Percentiles rank a stretch among this genome's conserved stretches.
Conservation (phyloP, 2,113 vertebrate species). For the Hippopotamus amphibius region DNA sequence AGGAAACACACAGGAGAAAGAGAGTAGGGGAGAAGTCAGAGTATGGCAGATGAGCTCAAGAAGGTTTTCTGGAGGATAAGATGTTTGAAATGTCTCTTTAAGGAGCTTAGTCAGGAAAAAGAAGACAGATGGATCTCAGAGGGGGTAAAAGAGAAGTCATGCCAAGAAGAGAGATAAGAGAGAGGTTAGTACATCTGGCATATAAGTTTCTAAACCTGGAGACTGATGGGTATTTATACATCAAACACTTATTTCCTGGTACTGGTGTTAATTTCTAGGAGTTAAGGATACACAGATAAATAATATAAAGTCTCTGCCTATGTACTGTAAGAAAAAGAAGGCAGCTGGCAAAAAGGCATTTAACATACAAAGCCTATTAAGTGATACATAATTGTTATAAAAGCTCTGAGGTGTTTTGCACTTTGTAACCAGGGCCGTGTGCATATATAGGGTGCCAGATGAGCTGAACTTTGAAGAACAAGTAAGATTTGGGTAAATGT, state of each 20-base stretch:
- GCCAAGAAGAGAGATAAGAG: background rate
- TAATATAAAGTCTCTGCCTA: background rate
- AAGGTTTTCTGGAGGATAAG: background rate
- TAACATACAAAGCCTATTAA: background rate
- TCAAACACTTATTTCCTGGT: background rate
- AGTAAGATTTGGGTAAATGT: background rate
- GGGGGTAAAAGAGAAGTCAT: background rate
- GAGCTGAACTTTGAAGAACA: background rate
- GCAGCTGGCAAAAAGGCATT: background rate
- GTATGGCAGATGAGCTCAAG: background rate
- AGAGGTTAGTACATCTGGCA: background rate
- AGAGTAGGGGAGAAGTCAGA: background rate
- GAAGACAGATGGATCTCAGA: background rate
- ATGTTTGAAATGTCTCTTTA: background rate
- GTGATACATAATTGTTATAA: background rate
- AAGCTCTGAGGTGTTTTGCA: background rate
- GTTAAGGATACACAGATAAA: background rate
- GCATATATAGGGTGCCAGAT: too few species aligned
- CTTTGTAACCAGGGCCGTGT: background rate
- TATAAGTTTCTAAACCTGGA: background rate
- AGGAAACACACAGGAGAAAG: background rate
- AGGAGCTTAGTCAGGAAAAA: background rate
- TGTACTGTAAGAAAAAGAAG: background rate
- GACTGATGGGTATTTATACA: background rate
- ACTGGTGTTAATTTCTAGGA: background rate